phyloP scores from a whole-genome alignment of 1,140 invertebrate species.

The Drosophila neocordata region DNA sequence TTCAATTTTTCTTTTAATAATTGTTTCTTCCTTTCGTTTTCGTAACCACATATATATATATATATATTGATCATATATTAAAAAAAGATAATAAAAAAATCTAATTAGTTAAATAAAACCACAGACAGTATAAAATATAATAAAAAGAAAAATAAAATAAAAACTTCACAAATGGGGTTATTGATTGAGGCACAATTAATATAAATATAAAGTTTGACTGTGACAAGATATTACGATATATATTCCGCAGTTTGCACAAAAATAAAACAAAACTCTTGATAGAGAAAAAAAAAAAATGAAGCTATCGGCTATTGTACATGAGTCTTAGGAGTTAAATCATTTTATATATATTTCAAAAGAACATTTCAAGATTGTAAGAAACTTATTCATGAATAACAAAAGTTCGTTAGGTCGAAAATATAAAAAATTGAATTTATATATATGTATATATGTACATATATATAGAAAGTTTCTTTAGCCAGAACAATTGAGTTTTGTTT shows the following conservation, averaged over 20 bases:
- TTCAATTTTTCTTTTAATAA: constrained; percentile 10
- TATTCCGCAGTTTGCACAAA: no score
- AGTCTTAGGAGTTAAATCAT: no score
- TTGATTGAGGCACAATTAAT: not conserved
- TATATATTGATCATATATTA: constrained; percentile 28
- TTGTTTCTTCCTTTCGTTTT: constrained; percentile 5
- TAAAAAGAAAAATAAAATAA: constrained; percentile 6
- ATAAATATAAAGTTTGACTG: not conserved
- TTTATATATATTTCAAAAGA: no score
- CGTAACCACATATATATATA: constrained; percentile 37
- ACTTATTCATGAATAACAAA: no score
- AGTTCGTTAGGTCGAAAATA: no score
- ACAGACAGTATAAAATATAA: constrained; percentile 1
- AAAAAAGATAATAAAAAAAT: constrained; percentile 12
- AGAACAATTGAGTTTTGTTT: no score
- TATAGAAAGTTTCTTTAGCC: no score
- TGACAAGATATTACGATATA: not conserved
- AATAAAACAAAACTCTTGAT: not conserved
- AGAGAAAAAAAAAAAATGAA: not conserved
- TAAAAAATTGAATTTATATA: no score
- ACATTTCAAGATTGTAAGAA: no score
- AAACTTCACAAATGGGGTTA: constrained; percentile 17
- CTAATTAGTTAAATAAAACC: constrained; percentile 21
- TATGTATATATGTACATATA: no score
- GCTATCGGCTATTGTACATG: no score